Base-by-base conservation (phyloP, 92 coral and sea anemone species). In the Actinernus sp. region DNA sequence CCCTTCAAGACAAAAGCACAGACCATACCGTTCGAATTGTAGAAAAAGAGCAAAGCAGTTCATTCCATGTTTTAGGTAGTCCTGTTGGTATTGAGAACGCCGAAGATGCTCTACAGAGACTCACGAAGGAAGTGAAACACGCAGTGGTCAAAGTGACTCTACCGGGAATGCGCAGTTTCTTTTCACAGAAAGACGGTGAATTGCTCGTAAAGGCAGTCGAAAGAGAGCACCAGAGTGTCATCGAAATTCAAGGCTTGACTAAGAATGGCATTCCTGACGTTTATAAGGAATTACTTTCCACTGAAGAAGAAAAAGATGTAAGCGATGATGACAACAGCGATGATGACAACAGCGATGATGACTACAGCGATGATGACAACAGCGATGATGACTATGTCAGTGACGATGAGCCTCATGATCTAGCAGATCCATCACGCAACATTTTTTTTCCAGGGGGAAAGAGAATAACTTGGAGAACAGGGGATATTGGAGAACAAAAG, bases 131-230 rank as follows among this genome's bases (percentile, higher is more conserved):
- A 31, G 49, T 63, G 32, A 43, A 9, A 30, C 44, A 46, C 30
- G 25, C 31, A 48, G 28, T 12, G 21, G 27, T 18, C 2, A 17
- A 8, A 22, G 10, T 63, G 39, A 44, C 58, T 26, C 32, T 63
- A 18, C 58, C 71, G 23, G 71, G 71, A 13, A 63, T 63, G 71
- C 55, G 58, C 16, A 63, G 56, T 28, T 63, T 44, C 30, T 27
- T 63, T 22, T 55, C 57, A 30, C 39, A 63, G 33, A 29, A 63
- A 37, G 43, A n/a, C 9, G 43, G 43, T 39, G 29, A 61, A 63
- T 38, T 31, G 32, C 19, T 63, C 20, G 33, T 63, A 7, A 50
- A 50, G 31, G 24, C 30, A 13, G 44, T 47, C 31, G 71, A 63
- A 26, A 13, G 6, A 26, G 55, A 63, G 33, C 27, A 63, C 46